Percentiles rank a stretch among this genome's conserved stretches.
Conservation (phyloP, 2,888 invertebrate species). For the Ochropleura leucogaster region DNA sequence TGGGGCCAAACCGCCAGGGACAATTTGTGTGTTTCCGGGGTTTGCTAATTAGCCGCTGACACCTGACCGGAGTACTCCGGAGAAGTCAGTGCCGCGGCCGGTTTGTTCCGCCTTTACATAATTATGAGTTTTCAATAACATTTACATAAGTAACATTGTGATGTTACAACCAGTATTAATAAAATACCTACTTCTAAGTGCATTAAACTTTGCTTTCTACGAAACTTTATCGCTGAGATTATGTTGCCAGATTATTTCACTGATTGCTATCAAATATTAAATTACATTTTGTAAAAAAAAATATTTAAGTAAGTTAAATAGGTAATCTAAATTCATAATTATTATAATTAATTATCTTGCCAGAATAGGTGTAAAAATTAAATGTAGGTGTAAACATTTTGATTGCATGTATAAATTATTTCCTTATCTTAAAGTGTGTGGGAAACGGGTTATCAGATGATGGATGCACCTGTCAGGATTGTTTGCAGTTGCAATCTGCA, state of each 20-base stretch:
- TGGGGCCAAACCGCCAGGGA: background rate
- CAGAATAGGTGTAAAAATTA: constrained; percentile 11
- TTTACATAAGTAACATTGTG: no score
- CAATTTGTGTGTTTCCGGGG: background rate
- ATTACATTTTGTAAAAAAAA: background rate
- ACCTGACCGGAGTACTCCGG: no score
- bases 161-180: background rate
- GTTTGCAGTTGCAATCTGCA: constrained; percentile 54
- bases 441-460: constrained; percentile 58
- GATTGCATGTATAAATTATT: constrained; percentile 26
- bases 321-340: constrained; percentile 17
- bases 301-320: background rate
- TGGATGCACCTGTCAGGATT: constrained; percentile 54
- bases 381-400: constrained; percentile 37
- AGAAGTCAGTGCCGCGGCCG: no score
- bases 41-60: no score
- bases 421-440: constrained; percentile 44
- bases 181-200: background rate
- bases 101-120: no score
- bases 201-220: constrained; percentile 11
- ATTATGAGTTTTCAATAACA: background rate
- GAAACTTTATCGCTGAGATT: constrained; percentile 12
- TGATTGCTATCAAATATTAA: constrained; percentile 21
- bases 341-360: constrained; percentile 13
- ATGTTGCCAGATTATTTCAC: background rate